phyloP scores from a whole-genome alignment of 2,888 invertebrate genomes.

The Chymomyza amoena region DNA sequence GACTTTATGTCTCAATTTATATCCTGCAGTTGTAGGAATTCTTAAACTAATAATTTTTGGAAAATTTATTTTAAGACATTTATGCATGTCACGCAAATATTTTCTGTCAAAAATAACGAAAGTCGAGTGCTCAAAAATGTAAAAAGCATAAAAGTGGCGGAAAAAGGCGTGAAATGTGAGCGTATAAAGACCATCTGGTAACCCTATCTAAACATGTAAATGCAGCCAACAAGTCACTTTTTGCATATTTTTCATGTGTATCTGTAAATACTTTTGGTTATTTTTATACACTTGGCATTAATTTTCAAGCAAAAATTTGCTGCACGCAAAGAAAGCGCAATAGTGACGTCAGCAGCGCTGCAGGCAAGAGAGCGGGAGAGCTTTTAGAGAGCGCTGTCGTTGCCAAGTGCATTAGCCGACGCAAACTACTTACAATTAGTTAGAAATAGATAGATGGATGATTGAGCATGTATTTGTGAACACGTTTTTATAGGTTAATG shows the following conservation, averaged over 20 bases:
- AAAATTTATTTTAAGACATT: too few species aligned
- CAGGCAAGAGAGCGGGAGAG: not conserved
- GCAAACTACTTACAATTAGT: slow-evolving; percentile 1
- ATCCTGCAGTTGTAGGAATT: too few species aligned
- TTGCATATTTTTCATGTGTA: not conserved
- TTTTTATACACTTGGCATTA: slow-evolving; percentile 61
- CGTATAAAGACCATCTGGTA: too few species aligned
- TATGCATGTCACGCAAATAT: too few species aligned
- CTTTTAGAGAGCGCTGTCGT: slow-evolving; percentile 4
- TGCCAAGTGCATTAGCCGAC: slow-evolving; percentile 47
- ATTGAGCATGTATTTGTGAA: slow-evolving; percentile 36
- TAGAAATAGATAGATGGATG: not conserved
- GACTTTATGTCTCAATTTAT: too few species aligned
- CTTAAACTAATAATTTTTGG: too few species aligned
- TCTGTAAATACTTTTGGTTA: slow-evolving; percentile 20
- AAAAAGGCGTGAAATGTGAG: too few species aligned
- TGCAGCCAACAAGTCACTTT: too few species aligned
- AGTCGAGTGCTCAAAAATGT: too few species aligned
- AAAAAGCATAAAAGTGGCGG: too few species aligned
- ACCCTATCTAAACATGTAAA: too few species aligned
- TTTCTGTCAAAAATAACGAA: too few species aligned
- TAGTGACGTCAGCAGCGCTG: not conserved
- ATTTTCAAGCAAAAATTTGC: slow-evolving; percentile 52
- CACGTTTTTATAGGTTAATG: slow-evolving; percentile 77
- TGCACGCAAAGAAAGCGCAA: slow-evolving; percentile 18